Base-by-base conservation (phyloP, 2,797 vertebrate genomes). In the Hoplostethus mediterraneus region DNA sequence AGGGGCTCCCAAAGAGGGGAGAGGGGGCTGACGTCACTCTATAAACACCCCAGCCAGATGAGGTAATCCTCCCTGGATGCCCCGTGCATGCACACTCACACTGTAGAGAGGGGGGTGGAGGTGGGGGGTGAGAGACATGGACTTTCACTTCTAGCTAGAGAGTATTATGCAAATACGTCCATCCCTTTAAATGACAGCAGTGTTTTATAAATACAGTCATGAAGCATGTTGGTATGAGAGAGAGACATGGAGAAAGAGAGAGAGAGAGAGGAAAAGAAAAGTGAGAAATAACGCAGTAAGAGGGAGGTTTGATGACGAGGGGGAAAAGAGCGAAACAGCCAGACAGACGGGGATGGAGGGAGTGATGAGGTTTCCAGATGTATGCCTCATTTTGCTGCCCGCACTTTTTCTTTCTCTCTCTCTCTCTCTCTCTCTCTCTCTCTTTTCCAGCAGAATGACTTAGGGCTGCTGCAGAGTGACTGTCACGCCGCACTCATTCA, bases 331-430 rank as follows among this genome's bases (percentile, higher is more conserved):
- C 48, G 10, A 25, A 5, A 56, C 63, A 51, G 70, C 64, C 38
- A 51, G 63, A 67, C 69, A 21, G 70, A 68, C 56, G 54, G 10
- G 30, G 28, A n/a, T 16, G 57, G 17, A 10, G 40, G 33, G 65
- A 54, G 31, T 79, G 65, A 87, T 75, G 79, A 81, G 66, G 55
- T 78, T 73, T 81, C 79, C 79, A 87, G 81, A 85, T 86, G 77
- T 73, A 53, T 13, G 61, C 31, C 14, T 42, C 55, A 21, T 71
- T 36, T 42, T 33, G 9, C 62, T 75, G 62, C 59, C 61, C 62
- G 65, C 56, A 45, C 48, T 54, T 63, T 65, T 55, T 48, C 36
- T 42, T 40, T 57, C 21, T 21, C 21, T 21, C 21, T 21, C 21
- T 21, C 21, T 21, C 21, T 21, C 21, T 21, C 21, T 21, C 21